Evolutionary conservation across 2,797 vertebrate genomes (phyloP), one percentile per base, ranked within the genome.

Genomic region (Mergus octosetaceus): DNA sequence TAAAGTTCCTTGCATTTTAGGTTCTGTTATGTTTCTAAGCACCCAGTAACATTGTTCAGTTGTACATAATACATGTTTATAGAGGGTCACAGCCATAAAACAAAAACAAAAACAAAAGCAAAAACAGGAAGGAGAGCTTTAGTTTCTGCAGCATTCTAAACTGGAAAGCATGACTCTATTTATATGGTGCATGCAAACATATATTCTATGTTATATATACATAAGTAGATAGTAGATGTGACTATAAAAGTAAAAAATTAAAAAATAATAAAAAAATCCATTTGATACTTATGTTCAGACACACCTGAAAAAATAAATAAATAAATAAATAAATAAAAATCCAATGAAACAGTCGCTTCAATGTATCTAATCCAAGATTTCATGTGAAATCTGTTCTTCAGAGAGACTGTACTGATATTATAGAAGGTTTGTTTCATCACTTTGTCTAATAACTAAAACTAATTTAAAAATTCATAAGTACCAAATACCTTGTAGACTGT

Each of bases 381-480:
- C 78, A 81, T 36, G 20, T 41, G 71, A 58, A 96, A 90, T 85
- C 39, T 86, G 18, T 16, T 91, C 84, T 78, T 85, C 16, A 71
- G 85, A 87, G 85, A 87, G 82, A 87, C 47, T 56, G 18, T 6
- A 43, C 19, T 10, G 56, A 47, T 7, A 82, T 82, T 84, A 69
- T 34, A 43, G 73, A 88, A 80, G 41, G 57, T 79, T 94, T 93
- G 56, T 65, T 85, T 95, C 74, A 61, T 53, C 53, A 66, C 28
- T n/a, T 69, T 85, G 15, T 71, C 47, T 93, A 87, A 89, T 91
- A 96, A 89, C 72, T 57, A 71, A 92, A 96, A 74, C 41, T 77
- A 96, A 93, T 96, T 95, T 85, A 93, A 82, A 80, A 92, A 81
- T 79, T 87, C 34, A 3, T 43, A 94, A 87, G 27, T 89, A 93